A percentile compares a stretch with the other conserved stretches of the same genome.
phyloP scores from a whole-genome alignment of 2,797 vertebrate species.

The Xiphorhynchus erythropygius region DNA sequence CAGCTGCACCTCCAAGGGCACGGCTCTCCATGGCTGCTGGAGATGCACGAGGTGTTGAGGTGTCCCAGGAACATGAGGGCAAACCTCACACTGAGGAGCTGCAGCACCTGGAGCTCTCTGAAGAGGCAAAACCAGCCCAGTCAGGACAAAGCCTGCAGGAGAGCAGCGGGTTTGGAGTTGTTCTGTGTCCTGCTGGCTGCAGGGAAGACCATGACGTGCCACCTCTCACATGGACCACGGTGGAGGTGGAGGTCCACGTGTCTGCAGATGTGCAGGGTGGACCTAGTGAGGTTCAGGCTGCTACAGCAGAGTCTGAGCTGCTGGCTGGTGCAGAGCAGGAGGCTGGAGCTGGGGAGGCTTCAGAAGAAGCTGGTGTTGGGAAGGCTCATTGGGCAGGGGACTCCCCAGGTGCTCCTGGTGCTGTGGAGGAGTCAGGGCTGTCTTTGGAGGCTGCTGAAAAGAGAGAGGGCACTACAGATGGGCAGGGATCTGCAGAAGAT shows the following conservation, averaged over 20 bases:
- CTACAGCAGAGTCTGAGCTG: fast-evolving
- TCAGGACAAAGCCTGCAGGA: background rate
- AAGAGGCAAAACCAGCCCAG: background rate
- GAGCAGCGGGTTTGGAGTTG: background rate
- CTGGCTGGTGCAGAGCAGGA: background rate
- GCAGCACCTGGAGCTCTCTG: fast-evolving
- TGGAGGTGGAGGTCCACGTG: constrained; percentile 7
- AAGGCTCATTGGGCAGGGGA: background rate
- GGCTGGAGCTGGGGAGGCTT: background rate
- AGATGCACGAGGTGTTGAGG: fast-evolving
- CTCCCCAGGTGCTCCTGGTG: background rate
- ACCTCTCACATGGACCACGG: fast-evolving
- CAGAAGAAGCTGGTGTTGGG: background rate
- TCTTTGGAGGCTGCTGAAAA: background rate
- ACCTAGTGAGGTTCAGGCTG: background rate
- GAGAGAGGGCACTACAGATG: fast-evolving
- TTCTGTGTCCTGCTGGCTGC: background rate
- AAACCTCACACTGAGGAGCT: background rate
- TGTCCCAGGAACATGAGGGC: background rate
- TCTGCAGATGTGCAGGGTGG: background rate
- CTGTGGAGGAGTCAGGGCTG: background rate
- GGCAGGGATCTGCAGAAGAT: background rate
- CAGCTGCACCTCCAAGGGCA: fast-evolving
- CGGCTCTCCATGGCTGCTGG: fast-evolving
- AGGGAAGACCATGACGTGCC: fast-evolving